Evolutionary conservation across 2,888 invertebrate genomes (phyloP).

Genomic region (Yponomeuta plumbellus): DNA sequence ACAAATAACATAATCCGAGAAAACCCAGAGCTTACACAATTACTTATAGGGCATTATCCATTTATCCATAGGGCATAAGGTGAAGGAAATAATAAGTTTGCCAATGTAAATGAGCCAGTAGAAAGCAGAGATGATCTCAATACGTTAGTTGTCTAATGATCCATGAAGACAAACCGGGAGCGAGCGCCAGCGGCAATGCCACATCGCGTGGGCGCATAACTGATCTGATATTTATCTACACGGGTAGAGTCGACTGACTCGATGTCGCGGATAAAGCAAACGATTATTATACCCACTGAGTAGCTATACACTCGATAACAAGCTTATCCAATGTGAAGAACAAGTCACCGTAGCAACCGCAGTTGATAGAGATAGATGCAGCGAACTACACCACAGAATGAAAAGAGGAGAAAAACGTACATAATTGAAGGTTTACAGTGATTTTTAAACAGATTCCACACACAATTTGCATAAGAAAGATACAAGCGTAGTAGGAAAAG

Average conservation of each 20-base stretch:
- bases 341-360: neutral
- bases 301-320: constrained; percentile 2
- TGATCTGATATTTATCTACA: constrained; percentile 29
- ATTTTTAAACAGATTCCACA: neutral
- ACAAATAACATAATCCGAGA: neutral
- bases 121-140: constrained; percentile 7
- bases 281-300: constrained; percentile 10
- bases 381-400: neutral
- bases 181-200: constrained; percentile 2
- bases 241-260: constrained; percentile 4
- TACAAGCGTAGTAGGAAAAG: neutral
- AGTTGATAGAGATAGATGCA: neutral
- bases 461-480: neutral
- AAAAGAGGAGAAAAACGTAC: neutral
- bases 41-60: neutral
- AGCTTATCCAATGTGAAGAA: neutral
- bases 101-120: neutral
- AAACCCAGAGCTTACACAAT: neutral
- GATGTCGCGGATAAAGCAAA: constrained; percentile 12
- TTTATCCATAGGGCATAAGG: too few species aligned
- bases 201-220: constrained; percentile 54
- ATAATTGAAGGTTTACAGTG: neutral
- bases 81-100: neutral
- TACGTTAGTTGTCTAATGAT: constrained; percentile 15
- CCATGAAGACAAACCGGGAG: constrained; percentile 13